phyloP scores from a whole-genome alignment of 2,888 invertebrate species.

The Lathronympha strigana region DNA sequence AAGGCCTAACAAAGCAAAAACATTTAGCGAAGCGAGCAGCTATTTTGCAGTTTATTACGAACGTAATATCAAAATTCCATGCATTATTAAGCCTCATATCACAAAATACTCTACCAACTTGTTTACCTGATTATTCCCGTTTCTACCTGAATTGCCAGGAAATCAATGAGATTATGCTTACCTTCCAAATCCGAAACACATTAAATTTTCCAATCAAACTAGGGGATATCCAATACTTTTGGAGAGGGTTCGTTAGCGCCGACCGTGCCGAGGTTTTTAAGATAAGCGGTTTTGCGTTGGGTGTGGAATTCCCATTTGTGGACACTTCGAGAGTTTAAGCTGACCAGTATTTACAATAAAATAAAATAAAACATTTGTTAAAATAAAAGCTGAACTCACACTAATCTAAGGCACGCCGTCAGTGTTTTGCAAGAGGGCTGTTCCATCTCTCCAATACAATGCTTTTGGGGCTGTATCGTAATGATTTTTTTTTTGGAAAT shows the following conservation, averaged over 20 bases:
- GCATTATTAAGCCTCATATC: too few species aligned
- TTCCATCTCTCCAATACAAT: too few species aligned
- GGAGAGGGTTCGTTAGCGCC: conserved; percentile 38
- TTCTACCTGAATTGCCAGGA: background rate
- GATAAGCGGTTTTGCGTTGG: conserved; percentile 39
- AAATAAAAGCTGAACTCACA: too few species aligned
- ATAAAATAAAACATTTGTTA: too few species aligned
- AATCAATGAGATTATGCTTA: conserved; percentile 20
- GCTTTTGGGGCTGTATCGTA: too few species aligned
- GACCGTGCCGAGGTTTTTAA: conserved; percentile 36
- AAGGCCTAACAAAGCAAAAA: too few species aligned
- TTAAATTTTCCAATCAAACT: conserved; percentile 41
- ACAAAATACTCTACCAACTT: background rate
- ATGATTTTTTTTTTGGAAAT: too few species aligned
- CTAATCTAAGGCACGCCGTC: too few species aligned
- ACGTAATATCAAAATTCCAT: too few species aligned
- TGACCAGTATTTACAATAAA: background rate
- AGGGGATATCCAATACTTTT: conserved; percentile 37
- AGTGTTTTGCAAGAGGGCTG: too few species aligned
- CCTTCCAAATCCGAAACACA: conserved; percentile 31
- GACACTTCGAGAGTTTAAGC: background rate
- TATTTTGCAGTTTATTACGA: too few species aligned
- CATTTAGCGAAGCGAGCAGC: too few species aligned
- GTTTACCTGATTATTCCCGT: background rate
- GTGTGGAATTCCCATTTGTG: background rate